These are phyloP conservation scores for Lordiphosa mommai DNA, from an alignment of 1,140 invertebrate species.

Conservation along the genomic window DNA sequence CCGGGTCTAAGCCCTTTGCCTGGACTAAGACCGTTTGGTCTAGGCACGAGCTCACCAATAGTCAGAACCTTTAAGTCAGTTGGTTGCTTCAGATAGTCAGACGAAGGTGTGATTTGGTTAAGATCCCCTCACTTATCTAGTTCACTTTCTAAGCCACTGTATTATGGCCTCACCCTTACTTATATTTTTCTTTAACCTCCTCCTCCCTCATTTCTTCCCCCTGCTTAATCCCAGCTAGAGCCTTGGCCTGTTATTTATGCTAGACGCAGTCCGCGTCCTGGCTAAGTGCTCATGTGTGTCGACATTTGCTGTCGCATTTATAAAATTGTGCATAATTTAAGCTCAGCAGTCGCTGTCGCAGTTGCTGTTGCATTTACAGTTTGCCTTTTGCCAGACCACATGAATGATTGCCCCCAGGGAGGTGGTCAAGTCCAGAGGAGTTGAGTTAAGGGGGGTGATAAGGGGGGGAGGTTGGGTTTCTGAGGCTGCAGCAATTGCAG, in stretches of 20 bases:
- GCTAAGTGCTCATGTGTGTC: constrained; percentile 47
- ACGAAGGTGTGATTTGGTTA: no score
- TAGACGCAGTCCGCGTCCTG: constrained; percentile 41
- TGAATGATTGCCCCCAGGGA: constrained; percentile 47
- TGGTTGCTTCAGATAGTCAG: no score
- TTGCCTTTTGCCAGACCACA: constrained; percentile 20
- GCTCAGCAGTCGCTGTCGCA: constrained; percentile 33
- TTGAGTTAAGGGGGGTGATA: constrained; percentile 4
- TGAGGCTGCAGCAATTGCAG: constrained; percentile 19
- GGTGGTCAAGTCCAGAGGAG: background rate
- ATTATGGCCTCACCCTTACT: no score
- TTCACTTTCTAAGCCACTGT: no score
- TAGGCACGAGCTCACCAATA: no score
- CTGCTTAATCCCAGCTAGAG: constrained; percentile 1
- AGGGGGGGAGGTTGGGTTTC: constrained; percentile 3
- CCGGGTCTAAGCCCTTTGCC: no score
- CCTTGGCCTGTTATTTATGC: constrained; percentile 50
- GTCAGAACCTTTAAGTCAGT: no score
- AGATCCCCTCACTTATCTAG: no score
- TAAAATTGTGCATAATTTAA: constrained; percentile 59
- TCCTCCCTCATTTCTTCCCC: no score
- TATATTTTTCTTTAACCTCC: no score
- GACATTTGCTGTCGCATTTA: constrained; percentile 44
- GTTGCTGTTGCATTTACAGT: constrained; percentile 12
- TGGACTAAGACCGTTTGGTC: no score